phyloP scores from a whole-genome alignment of 1,140 invertebrate species.

The Ceratosolen fusciceps region DNA sequence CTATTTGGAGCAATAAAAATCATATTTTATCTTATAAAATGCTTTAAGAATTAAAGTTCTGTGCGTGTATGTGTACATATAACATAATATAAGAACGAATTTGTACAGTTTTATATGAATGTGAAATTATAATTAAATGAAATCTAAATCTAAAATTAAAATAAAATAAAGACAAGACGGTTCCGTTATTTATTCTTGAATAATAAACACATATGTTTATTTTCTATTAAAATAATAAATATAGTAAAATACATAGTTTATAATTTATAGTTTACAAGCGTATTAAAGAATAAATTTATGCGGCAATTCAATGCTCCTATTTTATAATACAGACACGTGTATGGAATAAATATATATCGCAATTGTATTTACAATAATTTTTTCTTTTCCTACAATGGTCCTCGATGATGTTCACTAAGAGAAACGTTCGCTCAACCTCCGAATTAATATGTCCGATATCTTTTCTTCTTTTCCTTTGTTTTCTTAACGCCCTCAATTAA shows the following conservation, averaged over 20 bases:
- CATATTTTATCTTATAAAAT: no score
- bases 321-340: slow-evolving; percentile 23
- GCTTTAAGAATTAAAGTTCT: no score
- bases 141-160: no score
- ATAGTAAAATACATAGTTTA: slow-evolving; percentile 44
- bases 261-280: slow-evolving; percentile 43
- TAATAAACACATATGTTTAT: slow-evolving; percentile 27
- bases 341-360: slow-evolving; percentile 10
- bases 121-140: no score
- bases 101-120: no score
- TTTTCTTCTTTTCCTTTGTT: background rate
- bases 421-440: slow-evolving; percentile 15
- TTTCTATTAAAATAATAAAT: slow-evolving; percentile 26
- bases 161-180: no score
- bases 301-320: slow-evolving; percentile 27
- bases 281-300: slow-evolving; percentile 30
- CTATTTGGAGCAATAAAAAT: no score
- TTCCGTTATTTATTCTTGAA: slow-evolving; percentile 6
- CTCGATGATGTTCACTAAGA: no score
- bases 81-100: no score
- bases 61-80: no score
- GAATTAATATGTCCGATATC: background rate
- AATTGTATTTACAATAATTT: slow-evolving; percentile 42
- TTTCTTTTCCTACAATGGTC: slow-evolving; percentile 39
- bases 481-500: background rate